Evolutionary conservation across 2,113 vertebrate genomes (phyloP), one percentile per base, ranked within the genome.

Genomic region (Bufo gargarizans): DNA sequence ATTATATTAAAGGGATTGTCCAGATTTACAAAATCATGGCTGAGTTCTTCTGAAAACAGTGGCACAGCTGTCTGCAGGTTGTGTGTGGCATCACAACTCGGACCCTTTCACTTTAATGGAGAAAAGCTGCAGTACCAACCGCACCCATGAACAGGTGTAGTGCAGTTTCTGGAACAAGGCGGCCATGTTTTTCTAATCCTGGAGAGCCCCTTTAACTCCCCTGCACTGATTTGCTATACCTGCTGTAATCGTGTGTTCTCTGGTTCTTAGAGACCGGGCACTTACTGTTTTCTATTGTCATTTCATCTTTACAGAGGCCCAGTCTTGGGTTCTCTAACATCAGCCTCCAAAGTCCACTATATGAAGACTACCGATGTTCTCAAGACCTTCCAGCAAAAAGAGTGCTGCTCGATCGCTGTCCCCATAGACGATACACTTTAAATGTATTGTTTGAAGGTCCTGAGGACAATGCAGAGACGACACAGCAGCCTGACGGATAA

Each of bases 401-500:
- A 65, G 33, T 8, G 19, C 33, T 33, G 12, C 55, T 58, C 84
- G 22, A 74, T 78, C 59, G 61, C 56, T 53, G 69, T 49, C 49
- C 17, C 86, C 47, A 77, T 88, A 88, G 87, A 77, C 69, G 43
- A 16, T 88, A 77, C 80, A 77, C 74, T 83, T 77, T 88, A 88
- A 88, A 88, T 88, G 87, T 88, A 88, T 88, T 94, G 95, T 91
- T 96, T 96, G 91, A 96, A 96, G 93, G 96, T 95, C 89, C 91
- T 96, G 90, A 95, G 94, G 95, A 97, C 96, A 92, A 99, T 99
- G 98, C 98, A 99, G 96, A 97, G 98, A 93, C 96, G 98, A 92
- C 97, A 99, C 91, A 99, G 98, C 94, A 99, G 98, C 94, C 98
- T 98, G 96, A 98, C 97, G 0, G 98, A 99, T 91, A 97, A 86